Conservation (phyloP, 2,888 invertebrate genomes). For the Cistogaster globosa region DNA sequence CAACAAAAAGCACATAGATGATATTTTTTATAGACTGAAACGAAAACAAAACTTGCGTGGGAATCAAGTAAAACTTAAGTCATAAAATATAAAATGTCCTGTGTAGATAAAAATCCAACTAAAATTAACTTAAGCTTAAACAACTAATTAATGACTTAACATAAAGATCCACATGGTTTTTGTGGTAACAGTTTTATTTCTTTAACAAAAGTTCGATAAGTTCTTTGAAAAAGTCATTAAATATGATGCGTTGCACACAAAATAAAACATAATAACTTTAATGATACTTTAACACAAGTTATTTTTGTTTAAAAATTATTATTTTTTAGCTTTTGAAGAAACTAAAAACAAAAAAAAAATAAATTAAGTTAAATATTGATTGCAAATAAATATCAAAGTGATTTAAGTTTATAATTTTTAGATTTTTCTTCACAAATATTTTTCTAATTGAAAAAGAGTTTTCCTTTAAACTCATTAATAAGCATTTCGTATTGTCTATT, state of each 20-base stretch:
- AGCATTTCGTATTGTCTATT: conserved; percentile 8
- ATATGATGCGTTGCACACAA: background rate
- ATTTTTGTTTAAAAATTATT: no score
- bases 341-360: no score
- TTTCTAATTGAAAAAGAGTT: background rate
- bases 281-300: no score
- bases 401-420: no score
- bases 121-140: conserved; percentile 17
- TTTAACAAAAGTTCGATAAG: background rate
- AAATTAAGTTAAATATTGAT: no score
- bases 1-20: background rate
- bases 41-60: conserved; percentile 59
- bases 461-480: conserved; percentile 5
- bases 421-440: background rate
- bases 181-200: conserved; percentile 26
- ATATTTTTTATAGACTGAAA: conserved; percentile 12
- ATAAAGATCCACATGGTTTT: conserved; percentile 30
- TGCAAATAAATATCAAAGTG: no score
- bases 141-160: conserved; percentile 53
- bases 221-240: background rate
- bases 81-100: conserved; percentile 56
- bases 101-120: conserved; percentile 8
- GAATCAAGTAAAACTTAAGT: conserved; percentile 54
- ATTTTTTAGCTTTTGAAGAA: no score
- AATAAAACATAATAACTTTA: no score